Evolutionary conservation across 2,797 vertebrate species (phyloP), one percentile per base, ranked within the genome.

Genomic region (Sebastes iracundus): DNA sequence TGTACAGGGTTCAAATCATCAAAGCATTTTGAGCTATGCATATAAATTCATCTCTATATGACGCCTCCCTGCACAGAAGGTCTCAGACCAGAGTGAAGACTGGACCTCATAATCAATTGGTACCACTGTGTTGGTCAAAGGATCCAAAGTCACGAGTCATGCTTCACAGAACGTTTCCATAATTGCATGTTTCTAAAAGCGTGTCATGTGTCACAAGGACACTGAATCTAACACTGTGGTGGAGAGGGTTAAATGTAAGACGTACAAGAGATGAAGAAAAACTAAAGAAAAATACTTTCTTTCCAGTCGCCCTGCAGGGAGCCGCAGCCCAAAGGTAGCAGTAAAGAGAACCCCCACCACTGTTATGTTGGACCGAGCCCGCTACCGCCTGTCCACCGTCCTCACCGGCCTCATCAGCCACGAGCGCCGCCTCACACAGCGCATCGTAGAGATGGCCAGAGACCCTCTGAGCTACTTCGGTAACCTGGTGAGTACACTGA

Each of bases 401-500:
- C 95, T 99, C 86, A 96, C 96, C 0, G 96, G 97, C 58, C 97
- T 99, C 88, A 96, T 99, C 88, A 97, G 96, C 67, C 95, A 94
- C 1, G 96, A 99, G 79, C 94, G 96, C 56, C 99, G 99, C 87
- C 94, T 99, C 75, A 97, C 97, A 67, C 97, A 97, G 90, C 97
- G 96, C 83, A 96, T 99, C 58, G 96, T 98, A 14, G 98, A 99
- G 91, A 92, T 99, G 86, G 96, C 97, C 6, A 95, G 98, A 70
- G 97, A 98, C 87, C 96, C 97, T 67, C 90, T 94, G 70, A 97
- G 97, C 0, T 99, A 99, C 93, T 99, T 99, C 6, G 98, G 98
- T 62, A 97, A 96, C 86, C 94, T 99, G 81, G 94, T 95, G 79
- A 93, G 93, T 72, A 20, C n/a, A 3, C 13, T 5, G 8, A 22